Conservation (phyloP, 64 coral and sea anemone species). For the Montipora foliosa region DNA sequence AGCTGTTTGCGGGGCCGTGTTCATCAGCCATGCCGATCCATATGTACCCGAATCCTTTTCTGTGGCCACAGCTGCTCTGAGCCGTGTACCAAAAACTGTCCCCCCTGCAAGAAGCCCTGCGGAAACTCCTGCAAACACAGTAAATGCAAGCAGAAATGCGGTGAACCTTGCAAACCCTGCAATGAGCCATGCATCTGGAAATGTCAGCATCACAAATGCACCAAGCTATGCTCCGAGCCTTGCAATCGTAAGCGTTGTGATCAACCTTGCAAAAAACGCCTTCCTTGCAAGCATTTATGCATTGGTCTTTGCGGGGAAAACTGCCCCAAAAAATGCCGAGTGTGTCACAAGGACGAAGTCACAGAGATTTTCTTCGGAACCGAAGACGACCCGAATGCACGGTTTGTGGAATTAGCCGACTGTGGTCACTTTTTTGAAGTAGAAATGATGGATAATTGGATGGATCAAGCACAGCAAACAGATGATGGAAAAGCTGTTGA, state of each 20-base stretch:
- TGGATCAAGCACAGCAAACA: conserved; percentile 62
- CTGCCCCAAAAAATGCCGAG: conserved; percentile 79
- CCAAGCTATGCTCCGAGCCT: conserved; percentile 42
- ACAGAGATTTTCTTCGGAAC: conserved; percentile 71
- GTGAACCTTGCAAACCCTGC: conserved; percentile 68
- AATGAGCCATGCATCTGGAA: conserved; percentile 35
- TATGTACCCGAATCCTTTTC: conserved; percentile 53
- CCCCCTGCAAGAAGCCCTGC: conserved; percentile 67
- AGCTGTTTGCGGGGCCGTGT: neutral
- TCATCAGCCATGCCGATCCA: conserved; percentile 44
- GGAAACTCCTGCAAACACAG: conserved; percentile 63
- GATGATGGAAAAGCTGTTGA: conserved; percentile 19
- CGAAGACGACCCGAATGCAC: conserved; percentile 73
- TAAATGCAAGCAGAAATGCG: conserved; percentile 67
- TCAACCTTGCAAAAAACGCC: conserved; percentile 40
- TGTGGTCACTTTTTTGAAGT: conserved; percentile 85
- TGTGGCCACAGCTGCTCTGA: conserved; percentile 69
- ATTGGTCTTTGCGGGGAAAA: conserved; percentile 80
- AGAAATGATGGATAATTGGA: conserved; percentile 68
- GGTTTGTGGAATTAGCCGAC: conserved; percentile 73
- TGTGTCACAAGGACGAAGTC: conserved; percentile 80
- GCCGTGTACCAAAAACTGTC: conserved; percentile 75
- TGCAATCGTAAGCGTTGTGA: conserved; percentile 64
- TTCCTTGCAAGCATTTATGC: conserved; percentile 66
- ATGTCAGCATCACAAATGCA: conserved; percentile 66